Base-by-base conservation (phyloP, 1,140 invertebrate species). In the Laupala kohalensis region DNA sequence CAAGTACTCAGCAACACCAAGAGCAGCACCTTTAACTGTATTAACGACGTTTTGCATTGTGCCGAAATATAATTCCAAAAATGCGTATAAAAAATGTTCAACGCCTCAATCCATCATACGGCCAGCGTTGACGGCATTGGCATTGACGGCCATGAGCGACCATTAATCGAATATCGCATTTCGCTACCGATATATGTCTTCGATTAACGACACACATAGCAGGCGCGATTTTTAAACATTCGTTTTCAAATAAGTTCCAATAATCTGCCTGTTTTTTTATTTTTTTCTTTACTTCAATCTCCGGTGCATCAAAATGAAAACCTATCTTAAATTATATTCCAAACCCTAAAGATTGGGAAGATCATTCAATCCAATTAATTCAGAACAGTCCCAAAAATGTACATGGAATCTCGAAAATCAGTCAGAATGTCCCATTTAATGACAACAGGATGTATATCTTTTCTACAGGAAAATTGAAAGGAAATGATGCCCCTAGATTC, bases 41-140 rank as follows among this genome's bases (percentile, higher is more conserved):
- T 98, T 98, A 29, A 98, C 90, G 26, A 99, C 88, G 84, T 91
- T 95, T 82, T 98, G 94, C 96, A 99, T 98, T 13, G 37, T 53
- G 9, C 4, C 37, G 9, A 53, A n/a, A n/a, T n/a, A 53, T 53
- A 19, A 53, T 53, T 53, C 9, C 37, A 9, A 19, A 53, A 53
- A 19, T 1, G 37, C 1, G 37, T 53, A 53, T 13, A 53, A 53
- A 53, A 53, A 13, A 13, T 53, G 19, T 53, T 4, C 37, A 0
- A 53, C 9, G 19, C 37, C 37, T 19, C 9, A 53, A 53, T 19
- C 9, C 37, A 19, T 53, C 37, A 53, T 53, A 53, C 37, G 37
- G 19, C 37, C 37, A 53, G 37, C 37, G 37, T 53, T 53, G 37
- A 53, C 37, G 37, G 37, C 9, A 53, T n/a, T n/a, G 37, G 37